phyloP scores from a whole-genome alignment of 2,113 vertebrate species.

The Burhinus bistriatus region DNA sequence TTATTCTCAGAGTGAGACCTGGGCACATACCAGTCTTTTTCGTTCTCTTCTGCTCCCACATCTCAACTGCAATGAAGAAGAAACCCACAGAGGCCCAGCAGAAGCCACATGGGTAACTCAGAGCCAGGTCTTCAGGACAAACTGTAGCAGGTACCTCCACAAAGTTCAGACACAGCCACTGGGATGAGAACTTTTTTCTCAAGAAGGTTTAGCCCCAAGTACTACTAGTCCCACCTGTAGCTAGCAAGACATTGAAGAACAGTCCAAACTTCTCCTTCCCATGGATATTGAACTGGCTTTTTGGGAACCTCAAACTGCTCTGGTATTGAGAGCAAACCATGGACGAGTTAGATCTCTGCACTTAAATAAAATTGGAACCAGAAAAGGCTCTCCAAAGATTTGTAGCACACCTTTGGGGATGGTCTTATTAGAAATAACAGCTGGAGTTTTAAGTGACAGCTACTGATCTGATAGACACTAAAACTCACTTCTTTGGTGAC shows the following conservation, averaged over 20 bases:
- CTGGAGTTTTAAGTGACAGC: neutral
- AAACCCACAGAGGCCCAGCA: neutral
- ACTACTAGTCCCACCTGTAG: neutral
- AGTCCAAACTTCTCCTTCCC: neutral
- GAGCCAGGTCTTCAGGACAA: neutral
- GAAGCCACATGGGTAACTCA: neutral
- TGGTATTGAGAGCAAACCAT: neutral
- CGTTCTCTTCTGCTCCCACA: neutral
- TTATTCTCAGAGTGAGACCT: neutral
- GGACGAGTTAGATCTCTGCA: neutral
- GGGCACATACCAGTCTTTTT: neutral
- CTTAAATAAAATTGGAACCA: neutral
- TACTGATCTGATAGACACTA: neutral
- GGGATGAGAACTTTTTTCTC: neutral
- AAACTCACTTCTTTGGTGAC: neutral
- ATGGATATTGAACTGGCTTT: neutral
- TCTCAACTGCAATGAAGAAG: neutral
- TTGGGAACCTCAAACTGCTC: neutral
- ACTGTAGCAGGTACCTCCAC: neutral
- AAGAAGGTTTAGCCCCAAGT: neutral
- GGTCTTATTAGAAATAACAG: neutral
- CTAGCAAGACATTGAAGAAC: neutral
- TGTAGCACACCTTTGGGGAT: neutral
- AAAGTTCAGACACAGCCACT: neutral
- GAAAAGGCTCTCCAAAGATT: neutral